Conservation (phyloP, 2,113 vertebrate genomes). For the Panthera leo region DNA sequence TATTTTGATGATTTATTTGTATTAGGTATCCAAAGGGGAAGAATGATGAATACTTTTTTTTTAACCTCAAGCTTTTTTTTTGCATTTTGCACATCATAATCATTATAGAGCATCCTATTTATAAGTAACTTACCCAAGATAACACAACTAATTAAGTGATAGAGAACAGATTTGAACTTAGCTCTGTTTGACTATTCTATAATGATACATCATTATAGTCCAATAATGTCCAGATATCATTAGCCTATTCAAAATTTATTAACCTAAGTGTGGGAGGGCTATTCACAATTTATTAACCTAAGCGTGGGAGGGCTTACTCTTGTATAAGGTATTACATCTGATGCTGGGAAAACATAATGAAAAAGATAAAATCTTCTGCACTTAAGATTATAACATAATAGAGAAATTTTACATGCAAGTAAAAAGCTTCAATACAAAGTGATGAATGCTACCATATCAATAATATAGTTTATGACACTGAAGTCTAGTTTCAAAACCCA, state of each 20-base stretch:
- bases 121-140: neutral
- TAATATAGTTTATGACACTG: neutral
- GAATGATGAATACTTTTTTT: neutral
- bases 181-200: neutral
- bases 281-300: neutral
- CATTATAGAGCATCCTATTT: neutral
- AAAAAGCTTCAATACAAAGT: neutral
- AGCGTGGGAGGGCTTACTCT: neutral
- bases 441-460: neutral
- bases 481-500: neutral
- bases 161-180: neutral
- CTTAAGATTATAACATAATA: neutral
- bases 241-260: neutral
- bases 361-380: neutral
- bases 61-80: neutral
- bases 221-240: neutral
- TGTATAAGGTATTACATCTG: neutral
- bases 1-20: constrained; percentile 5
- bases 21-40: neutral
- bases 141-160: neutral
- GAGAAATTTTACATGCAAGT: neutral
- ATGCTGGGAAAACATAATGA: neutral
- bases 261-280: neutral
- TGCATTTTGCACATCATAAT: neutral
- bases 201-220: neutral